Conservation (phyloP, 2,888 invertebrate genomes). For the Nasonia oneida region DNA sequence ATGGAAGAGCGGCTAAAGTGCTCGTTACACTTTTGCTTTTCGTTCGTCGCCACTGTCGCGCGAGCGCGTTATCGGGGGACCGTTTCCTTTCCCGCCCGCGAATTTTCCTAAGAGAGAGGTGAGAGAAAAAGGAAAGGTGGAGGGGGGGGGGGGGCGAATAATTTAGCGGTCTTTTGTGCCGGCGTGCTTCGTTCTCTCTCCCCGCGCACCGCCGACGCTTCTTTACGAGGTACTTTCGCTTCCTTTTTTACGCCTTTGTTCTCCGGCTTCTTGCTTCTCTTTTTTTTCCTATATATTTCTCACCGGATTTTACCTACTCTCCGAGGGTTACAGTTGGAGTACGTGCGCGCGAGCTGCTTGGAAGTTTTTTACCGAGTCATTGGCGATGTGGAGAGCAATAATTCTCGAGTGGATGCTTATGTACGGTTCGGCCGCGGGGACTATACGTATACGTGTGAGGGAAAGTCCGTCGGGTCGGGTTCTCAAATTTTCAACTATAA, state of each 20-base stretch:
- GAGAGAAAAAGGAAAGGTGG: neutral
- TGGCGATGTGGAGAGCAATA: conserved; percentile 6
- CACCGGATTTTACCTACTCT: neutral
- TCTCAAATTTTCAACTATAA: neutral
- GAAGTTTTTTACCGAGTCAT: conserved; percentile 13
- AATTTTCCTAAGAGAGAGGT: neutral
- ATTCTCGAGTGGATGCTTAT: conserved; percentile 11
- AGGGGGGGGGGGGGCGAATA: neutral
- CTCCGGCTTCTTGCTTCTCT: neutral
- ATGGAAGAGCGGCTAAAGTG: neutral
- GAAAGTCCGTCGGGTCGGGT: neutral
- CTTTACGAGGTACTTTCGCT: conserved; percentile 34
- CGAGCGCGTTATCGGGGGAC: conserved; percentile 14
- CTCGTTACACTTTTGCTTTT: conserved; percentile 29
- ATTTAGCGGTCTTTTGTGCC: conserved; percentile 40
- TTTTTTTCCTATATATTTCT: conserved; percentile 5
- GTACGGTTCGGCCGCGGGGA: neutral
- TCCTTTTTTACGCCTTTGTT: conserved; percentile 40
- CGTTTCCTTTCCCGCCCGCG: conserved; percentile 2
- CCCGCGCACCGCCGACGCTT: neutral
- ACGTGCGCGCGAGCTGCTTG: neutral
- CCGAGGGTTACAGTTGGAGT: neutral
- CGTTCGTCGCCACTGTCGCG: neutral
- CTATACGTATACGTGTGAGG: neutral
- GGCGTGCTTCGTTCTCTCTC: conserved; percentile 17